A percentile compares a stretch with the other conserved stretches of the same genome.
Evolutionary conservation across 2,888 invertebrate genomes (phyloP).

Genomic region (Eupithecia tripunctaria): DNA sequence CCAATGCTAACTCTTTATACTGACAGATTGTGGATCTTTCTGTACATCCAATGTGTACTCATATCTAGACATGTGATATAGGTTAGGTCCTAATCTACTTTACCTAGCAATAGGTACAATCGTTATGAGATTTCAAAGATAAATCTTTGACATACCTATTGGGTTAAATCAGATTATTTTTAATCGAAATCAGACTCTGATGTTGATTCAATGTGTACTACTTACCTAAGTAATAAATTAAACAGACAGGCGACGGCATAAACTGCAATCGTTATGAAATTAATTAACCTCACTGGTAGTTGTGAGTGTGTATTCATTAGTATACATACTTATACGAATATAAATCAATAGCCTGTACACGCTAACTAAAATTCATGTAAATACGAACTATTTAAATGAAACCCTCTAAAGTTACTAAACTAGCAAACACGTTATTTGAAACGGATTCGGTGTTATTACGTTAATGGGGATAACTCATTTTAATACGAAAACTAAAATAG

Average conservation of each 20-base stretch:
- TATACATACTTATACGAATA: not conserved
- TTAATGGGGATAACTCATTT: conserved; percentile 18
- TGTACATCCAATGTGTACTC: not conserved
- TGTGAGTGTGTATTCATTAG: no score
- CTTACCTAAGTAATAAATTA: no score
- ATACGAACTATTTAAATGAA: conserved; percentile 2
- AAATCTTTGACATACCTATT: no score
- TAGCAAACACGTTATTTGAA: conserved; percentile 12
- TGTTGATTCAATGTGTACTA: not conserved
- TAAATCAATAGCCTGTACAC: not conserved
- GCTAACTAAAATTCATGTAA: conserved; percentile 1
- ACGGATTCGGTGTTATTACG: conserved; percentile 16
- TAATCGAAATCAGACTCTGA: not conserved
- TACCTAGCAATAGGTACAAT: no score
- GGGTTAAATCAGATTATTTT: no score
- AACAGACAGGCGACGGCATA: not conserved
- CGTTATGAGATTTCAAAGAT: no score
- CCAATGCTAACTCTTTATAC: not conserved
- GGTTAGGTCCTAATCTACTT: no score
- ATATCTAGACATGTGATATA: not conserved
- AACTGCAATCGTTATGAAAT: not conserved
- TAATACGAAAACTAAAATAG: conserved; percentile 30
- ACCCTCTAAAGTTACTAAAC: conserved; percentile 3
- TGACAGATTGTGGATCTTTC: not conserved
- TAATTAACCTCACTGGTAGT: not conserved